Evolutionary conservation across 2,888 invertebrate genomes (phyloP).

Genomic region (Crocallis elinguaria): DNA sequence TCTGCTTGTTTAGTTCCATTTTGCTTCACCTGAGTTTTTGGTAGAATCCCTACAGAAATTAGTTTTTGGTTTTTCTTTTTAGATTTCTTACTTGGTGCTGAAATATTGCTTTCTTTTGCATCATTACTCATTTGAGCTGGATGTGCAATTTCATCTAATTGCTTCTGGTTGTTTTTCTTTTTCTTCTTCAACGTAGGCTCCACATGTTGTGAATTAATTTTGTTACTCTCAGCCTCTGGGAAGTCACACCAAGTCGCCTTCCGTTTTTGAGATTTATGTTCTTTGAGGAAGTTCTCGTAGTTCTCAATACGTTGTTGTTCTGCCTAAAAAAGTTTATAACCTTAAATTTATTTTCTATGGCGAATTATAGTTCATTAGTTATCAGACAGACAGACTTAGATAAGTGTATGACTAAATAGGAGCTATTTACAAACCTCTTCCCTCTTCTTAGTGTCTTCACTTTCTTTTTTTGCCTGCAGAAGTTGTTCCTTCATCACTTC

Average conservation of each 20-base stretch:
- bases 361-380: too few relatives aligned
- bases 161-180: constrained; percentile 47
- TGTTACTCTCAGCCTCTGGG: constrained; percentile 59
- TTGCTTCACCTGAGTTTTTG: not conserved
- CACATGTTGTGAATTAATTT: constrained; percentile 1
- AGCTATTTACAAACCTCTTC: constrained; percentile 55
- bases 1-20: not conserved
- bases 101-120: not conserved
- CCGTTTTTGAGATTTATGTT: constrained; percentile 73
- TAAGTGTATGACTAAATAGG: too few relatives aligned
- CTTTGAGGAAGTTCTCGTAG: constrained; percentile 80
- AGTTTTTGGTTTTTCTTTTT: constrained; percentile 33
- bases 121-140: not conserved
- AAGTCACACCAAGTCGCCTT: constrained; percentile 85
- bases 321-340: constrained; percentile 58
- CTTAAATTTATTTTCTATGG: too few relatives aligned
- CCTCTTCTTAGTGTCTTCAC: constrained; percentile 67
- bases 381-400: too few relatives aligned
- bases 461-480: constrained; percentile 76
- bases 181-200: constrained; percentile 39
- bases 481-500: constrained; percentile 88
- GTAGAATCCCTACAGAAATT: not conserved
- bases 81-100: constrained; percentile 4
- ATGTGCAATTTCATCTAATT: constrained; percentile 14
- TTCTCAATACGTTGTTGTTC: constrained; percentile 79